Evolutionary conservation across 2,888 invertebrate genomes (phyloP).

Genomic region (Metacarcinus magister): DNA sequence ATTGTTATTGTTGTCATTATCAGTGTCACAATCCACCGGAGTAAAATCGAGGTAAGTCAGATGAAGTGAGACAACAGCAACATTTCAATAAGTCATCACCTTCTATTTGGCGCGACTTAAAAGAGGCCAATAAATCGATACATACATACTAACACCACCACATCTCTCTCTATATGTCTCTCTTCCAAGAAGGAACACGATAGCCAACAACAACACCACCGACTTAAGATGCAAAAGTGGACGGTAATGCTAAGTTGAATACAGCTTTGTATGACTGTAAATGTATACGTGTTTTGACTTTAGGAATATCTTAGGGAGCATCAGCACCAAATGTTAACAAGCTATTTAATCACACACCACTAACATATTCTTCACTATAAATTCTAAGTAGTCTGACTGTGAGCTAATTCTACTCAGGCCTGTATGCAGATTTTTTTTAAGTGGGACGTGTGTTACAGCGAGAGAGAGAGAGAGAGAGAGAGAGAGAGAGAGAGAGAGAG

Average conservation of each 20-base stretch:
- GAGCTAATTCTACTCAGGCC: neutral
- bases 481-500: constrained; percentile 26
- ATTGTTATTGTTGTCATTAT: neutral
- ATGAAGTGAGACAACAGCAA: neutral
- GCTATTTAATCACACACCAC: constrained; percentile 31
- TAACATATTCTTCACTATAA: neutral
- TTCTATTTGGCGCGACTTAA: neutral
- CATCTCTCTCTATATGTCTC: neutral
- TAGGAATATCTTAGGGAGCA: neutral
- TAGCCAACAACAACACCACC: neutral
- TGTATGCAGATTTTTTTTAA: neutral
- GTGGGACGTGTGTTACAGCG: neutral
- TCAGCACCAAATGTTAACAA: neutral
- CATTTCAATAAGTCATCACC: neutral
- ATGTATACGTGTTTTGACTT: neutral
- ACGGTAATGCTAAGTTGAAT: neutral
- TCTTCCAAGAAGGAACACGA: neutral
- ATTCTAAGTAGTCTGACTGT: neutral
- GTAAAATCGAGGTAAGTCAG: neutral
- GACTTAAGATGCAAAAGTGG: neutral
- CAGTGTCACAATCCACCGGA: neutral
- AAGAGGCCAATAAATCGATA: neutral
- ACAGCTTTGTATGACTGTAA: neutral
- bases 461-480: too few relatives aligned
- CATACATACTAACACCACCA: neutral